Conservation (phyloP, 2,797 vertebrate genomes). For the Anomalospiza imberbis region DNA sequence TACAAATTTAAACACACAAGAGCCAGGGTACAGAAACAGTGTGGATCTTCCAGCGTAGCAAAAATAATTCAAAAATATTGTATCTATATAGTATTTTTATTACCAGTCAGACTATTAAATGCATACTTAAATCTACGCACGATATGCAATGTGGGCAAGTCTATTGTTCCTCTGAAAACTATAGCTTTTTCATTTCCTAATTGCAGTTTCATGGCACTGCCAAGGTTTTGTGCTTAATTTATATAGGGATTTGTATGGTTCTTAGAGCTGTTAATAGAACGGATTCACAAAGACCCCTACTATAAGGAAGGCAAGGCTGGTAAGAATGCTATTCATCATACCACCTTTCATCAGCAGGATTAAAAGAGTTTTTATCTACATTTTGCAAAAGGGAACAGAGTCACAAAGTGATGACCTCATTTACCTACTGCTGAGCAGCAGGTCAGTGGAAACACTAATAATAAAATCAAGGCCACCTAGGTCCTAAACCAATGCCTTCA, state of each 20-base stretch:
- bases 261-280: constrained; percentile 58
- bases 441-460: constrained; percentile 49
- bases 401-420: constrained; percentile 58
- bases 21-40: constrained; percentile 49
- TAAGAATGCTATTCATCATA: constrained; percentile 54
- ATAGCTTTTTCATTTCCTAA: constrained; percentile 65
- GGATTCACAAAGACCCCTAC: constrained; percentile 48
- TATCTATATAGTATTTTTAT: constrained; percentile 66
- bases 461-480: constrained; percentile 59
- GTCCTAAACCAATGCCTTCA: constrained; percentile 35
- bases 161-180: constrained; percentile 63
- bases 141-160: constrained; percentile 55
- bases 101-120: constrained; percentile 65
- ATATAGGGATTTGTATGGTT: constrained; percentile 55
- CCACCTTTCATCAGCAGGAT: constrained; percentile 58
- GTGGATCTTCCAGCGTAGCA: neutral
- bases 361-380: constrained; percentile 64
- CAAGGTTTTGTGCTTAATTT: constrained; percentile 62
- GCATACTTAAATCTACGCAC: constrained; percentile 60
- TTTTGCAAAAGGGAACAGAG: constrained; percentile 30
- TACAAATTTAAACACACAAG: constrained; percentile 49
- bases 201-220: constrained; percentile 57
- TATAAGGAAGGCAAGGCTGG: constrained; percentile 34
- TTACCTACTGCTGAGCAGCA: constrained; percentile 60
- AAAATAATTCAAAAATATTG: constrained; percentile 62